phyloP scores from a whole-genome alignment of 2,113 vertebrate species.

The Xiphophorus maculatus region DNA sequence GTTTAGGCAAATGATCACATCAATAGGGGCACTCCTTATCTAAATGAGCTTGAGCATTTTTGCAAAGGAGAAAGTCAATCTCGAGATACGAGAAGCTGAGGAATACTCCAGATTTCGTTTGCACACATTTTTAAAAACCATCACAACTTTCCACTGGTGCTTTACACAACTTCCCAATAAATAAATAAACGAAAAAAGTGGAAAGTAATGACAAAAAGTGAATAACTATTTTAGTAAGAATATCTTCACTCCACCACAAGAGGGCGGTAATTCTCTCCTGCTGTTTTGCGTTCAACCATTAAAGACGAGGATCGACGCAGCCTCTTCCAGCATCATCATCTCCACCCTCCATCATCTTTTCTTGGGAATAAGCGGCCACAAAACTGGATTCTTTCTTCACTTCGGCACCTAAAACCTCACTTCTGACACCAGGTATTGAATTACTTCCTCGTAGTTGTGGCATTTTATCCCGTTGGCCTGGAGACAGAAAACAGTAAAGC shows the following conservation, averaged over 20 bases:
- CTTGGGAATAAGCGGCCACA: neutral
- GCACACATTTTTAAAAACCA: too few relatives aligned
- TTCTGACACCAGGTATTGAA: conserved; percentile 57
- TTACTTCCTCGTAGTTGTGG: too few relatives aligned
- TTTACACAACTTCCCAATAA: neutral
- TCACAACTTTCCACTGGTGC: neutral
- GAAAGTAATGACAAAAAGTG: neutral
- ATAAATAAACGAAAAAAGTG: neutral
- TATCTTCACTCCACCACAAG: neutral
- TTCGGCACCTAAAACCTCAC: neutral
- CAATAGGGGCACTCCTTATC: too few relatives aligned
- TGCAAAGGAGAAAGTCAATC: too few relatives aligned
- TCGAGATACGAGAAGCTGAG: too few relatives aligned
- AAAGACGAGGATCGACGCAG: conserved; percentile 38
- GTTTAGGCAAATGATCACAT: too few relatives aligned
- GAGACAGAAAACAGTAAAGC: neutral
- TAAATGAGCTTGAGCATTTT: too few relatives aligned
- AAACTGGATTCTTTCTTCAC: conserved; percentile 23
- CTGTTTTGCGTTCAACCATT: too few relatives aligned
- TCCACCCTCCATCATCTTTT: conserved; percentile 36
- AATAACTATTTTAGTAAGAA: too few relatives aligned
- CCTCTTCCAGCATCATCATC: conserved; percentile 71
- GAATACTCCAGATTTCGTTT: too few relatives aligned
- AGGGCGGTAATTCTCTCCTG: conserved; percentile 10
- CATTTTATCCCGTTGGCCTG: neutral